Base-by-base conservation (phyloP, 2,113 vertebrate genomes). In the Bubalus kerabau region DNA sequence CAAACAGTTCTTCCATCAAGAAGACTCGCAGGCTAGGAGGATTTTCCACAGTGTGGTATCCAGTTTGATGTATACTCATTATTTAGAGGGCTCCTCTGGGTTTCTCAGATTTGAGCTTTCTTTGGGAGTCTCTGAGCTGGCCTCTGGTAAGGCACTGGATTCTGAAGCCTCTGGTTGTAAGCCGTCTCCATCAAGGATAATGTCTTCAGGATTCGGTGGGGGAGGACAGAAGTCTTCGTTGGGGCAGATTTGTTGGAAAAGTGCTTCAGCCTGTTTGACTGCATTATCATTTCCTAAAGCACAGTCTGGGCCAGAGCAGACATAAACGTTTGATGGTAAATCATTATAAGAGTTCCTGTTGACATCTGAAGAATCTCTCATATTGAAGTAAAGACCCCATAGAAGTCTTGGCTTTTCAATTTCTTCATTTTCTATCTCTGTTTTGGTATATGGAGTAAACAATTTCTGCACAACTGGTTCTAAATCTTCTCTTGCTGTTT, bases 191-290 rank as follows among this genome's bases (percentile, higher is more conserved):
- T 99, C 99, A 32, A 99, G 99, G 94, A 99, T 98, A 96, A 99
- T 99, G 98, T 99, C 99, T 97, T 99, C 99, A 56, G 99, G 99
- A 98, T 99, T 99, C 0, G 99, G 99, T 56, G 99, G 99, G 0
- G 99, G 98, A 36, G 99, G 99, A 96, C 99, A 99, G 97, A 99
- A 99, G 1, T 99, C 99, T 95, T 99, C 99, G 1, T 98, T 88
- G 11, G 99, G 99, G 71, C 99, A 99, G 97, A 99, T 99, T 94
- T 99, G 98, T 67, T 98, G 98, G 98, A 99, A 99, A 96, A 99
- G 98, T 0, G 80, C 89, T 98, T 99, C 99, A 0, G 99, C 99
- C 99, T 99, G 89, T 36, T 36, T 36, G 36, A 36, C 36, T 36
- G 36, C 36, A 36, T 36, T 36, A 36, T 36, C 36, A 36, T 36